Base-by-base conservation (phyloP, 2,888 invertebrate species). In the Dicyrtomina minuta region DNA sequence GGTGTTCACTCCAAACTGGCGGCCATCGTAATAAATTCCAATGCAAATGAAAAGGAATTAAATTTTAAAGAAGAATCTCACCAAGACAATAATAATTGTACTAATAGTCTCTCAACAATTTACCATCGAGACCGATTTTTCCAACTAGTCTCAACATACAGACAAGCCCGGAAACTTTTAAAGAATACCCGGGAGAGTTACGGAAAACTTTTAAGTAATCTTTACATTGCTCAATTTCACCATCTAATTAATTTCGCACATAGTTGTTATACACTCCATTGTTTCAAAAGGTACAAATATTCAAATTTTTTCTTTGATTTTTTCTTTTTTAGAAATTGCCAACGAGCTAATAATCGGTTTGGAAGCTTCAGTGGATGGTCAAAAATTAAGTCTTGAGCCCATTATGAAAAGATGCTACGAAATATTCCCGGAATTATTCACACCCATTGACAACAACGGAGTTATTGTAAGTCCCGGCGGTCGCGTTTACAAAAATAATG, bases 311-410 rank as follows among this genome's bases (percentile, higher is more conserved):
- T 22, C 53, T 13, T 53, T 17, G 5, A 4, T 4, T 13, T 24
- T 53, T 53, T n/a, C 6, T 4, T 17, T 55, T 13, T 6, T 77
- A 85, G 85, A 83, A 80, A 82, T 88, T n/a, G 84, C 88, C 2
- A 84, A 85, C 43, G 86, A 87, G 79, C 81, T 88, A 66, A 86
- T 87, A 0, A 82, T 83, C 69, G 85, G 87, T 10, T 79, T 88
- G 59, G 87, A 88, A 79, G 82, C 82, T 72, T 85, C 86, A 3
- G 84, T 86, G 1, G 82, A 83, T 78, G 87, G 87, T 33, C 81
- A 85, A 77, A 79, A 82, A 46, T 84, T 86, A 2, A 82, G 84
- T 77, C 77, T 85, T 66, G 83, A 83, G 74, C 79, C 80, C 24
- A 84, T 83, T 51, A 79, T 85, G 17, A 82, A 82, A 70, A 81